A percentile compares a stretch with the other conserved stretches of the same genome.
Evolutionary conservation across 2,113 vertebrate species (phyloP).

Genomic region (Barbus barbus): DNA sequence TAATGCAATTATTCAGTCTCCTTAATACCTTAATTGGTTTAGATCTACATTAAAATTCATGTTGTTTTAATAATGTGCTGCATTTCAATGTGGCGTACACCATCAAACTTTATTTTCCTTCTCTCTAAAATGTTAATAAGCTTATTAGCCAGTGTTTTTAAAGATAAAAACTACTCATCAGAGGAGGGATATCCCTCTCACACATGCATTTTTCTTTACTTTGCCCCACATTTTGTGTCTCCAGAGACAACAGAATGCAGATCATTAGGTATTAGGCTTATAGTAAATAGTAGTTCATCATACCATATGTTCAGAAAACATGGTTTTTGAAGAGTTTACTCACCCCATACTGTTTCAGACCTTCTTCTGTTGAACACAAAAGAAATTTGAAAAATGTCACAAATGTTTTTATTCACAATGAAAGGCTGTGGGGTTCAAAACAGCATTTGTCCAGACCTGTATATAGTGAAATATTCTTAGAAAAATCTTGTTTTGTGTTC

Average conservation of each 20-base stretch:
- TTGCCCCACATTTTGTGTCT: constrained; percentile 28
- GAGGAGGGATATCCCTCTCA: constrained; percentile 10
- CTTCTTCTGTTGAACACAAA: neutral
- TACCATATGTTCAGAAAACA: neutral
- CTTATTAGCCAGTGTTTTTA: constrained; percentile 69
- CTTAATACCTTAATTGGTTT: constrained; percentile 68
- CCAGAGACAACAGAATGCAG: constrained; percentile 15
- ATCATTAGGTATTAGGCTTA: constrained; percentile 14
- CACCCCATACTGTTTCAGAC: neutral
- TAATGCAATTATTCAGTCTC: constrained; percentile 67
- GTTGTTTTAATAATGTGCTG: constrained; percentile 64
- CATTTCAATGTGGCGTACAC: constrained; percentile 72
- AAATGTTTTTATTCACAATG: neutral
- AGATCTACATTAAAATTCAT: constrained; percentile 65
- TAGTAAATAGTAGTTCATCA: constrained; percentile 15
- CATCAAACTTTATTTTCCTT: constrained; percentile 62
- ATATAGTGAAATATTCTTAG: neutral
- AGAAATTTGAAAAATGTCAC: neutral
- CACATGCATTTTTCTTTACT: neutral
- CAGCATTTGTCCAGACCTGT: neutral
- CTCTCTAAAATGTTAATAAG: constrained; percentile 68
- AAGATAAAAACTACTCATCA: constrained; percentile 45
- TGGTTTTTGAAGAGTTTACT: neutral
- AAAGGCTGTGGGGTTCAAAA: neutral
- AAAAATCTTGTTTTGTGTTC: neutral